Evolutionary conservation across 2,888 invertebrate genomes (phyloP), one percentile per base, ranked within the genome.

Genomic region (Sesamia inferens): DNA sequence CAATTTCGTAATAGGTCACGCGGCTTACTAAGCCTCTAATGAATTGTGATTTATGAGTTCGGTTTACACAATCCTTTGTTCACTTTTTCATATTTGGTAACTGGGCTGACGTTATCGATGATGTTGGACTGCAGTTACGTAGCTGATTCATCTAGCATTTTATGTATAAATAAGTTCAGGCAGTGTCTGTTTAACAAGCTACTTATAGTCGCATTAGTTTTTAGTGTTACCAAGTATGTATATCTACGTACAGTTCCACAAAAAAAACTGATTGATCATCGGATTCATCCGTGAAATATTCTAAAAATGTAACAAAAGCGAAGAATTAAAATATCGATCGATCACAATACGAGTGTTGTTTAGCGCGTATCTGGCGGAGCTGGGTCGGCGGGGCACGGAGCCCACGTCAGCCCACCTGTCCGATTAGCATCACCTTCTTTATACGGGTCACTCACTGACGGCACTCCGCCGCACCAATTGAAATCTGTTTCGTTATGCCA

Each of bases 401-500:
- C 88, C 91, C 91, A 88, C 91, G 93, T 94, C 95, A 92, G 89
- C 92, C 92, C 94, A 94, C 92, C 96, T 96, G 96, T 95, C 96
- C 94, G 95, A 95, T 94, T 95, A 95, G 91, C 93, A 95, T 96
- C 95, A 95, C 93, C 93, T 93, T 91, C 90, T 92, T 92, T 93
- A 92, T 93, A 90, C 92, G 92, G 94, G 94, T 94, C 94, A 94
- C 93, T 91, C 93, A 90, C 91, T 92, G 91, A 90, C 91, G 91
- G 81, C 84, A 64, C 75, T 81, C 69, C 65, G 55, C 79, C 79
- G 92, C 91, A 91, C 91, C 93, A 94, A 95, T 94, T 93, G 93
- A 95, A 95, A 94, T 94, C 94, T 92, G 93, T 94, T 95, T 94
- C 94, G 94, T 94, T 94, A 94, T 94, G 93, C 94, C 92, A 76